phyloP scores from a whole-genome alignment of 2,888 invertebrate species.

The Carpatolechia fugitivella region DNA sequence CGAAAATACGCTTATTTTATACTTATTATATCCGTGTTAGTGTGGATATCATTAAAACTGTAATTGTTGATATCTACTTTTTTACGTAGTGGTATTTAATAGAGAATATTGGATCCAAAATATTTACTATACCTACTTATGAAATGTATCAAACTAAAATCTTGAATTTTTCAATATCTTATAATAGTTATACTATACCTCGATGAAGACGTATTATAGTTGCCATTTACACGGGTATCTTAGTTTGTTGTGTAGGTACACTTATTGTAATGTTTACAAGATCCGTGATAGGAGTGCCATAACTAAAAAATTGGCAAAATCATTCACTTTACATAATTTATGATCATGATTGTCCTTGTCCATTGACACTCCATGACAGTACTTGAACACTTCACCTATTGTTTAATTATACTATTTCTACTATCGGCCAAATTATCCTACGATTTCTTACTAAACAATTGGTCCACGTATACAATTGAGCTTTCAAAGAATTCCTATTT shows the following conservation, averaged over 20 bases:
- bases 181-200: slow-evolving; percentile 26
- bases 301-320: slow-evolving; percentile 47
- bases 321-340: not conserved
- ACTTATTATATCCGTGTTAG: slow-evolving; percentile 70
- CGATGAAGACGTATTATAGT: slow-evolving; percentile 27
- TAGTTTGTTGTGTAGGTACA: slow-evolving; percentile 36
- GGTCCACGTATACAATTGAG: slow-evolving; percentile 72
- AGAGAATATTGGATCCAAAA: slow-evolving; percentile 42
- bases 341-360: not conserved
- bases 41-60: slow-evolving; percentile 59
- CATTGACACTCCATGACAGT: slow-evolving; percentile 11
- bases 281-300: slow-evolving; percentile 72
- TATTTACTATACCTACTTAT: slow-evolving; percentile 39
- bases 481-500: slow-evolving; percentile 74
- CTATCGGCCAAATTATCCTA: slow-evolving; percentile 30
- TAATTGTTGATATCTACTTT: slow-evolving; percentile 69
- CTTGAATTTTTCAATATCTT: slow-evolving; percentile 43
- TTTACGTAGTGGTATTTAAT: slow-evolving; percentile 60
- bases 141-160: slow-evolving; percentile 45
- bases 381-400: not conserved
- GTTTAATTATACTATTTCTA: slow-evolving; percentile 8
- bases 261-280: slow-evolving; percentile 39
- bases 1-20: slow-evolving; percentile 78
- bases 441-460: slow-evolving; percentile 39
- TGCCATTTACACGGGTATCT: slow-evolving; percentile 47